Evolutionary conservation across 2,888 invertebrate genomes (phyloP).

Genomic region (Theodoxus fluviatilis): DNA sequence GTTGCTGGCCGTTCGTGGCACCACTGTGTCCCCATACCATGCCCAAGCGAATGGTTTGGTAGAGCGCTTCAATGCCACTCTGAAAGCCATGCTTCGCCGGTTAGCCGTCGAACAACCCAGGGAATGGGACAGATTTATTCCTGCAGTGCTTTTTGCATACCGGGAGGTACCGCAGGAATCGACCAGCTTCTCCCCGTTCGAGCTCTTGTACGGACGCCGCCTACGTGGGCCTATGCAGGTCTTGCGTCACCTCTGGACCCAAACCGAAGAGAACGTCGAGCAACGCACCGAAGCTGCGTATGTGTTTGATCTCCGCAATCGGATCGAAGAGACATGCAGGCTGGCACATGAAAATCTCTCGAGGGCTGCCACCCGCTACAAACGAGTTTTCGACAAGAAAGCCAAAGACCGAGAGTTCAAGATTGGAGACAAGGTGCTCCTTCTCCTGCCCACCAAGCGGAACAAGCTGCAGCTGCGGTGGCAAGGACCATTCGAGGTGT

Average conservation of each 20-base stretch:
- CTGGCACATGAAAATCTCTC: conserved; percentile 29
- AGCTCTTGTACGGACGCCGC: conserved; percentile 30
- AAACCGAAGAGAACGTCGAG: background rate
- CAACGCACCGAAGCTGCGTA: conserved; percentile 14
- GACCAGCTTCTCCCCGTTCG: conserved; percentile 30
- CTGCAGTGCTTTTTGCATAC: conserved; percentile 33
- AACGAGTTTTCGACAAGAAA: conserved; percentile 28
- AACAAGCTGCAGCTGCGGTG: conserved; percentile 34
- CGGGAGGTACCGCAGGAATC: conserved; percentile 31
- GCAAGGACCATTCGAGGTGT: conserved; percentile 29
- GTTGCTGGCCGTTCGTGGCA: background rate
- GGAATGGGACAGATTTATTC: conserved; percentile 39
- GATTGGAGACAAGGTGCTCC: conserved; percentile 29
- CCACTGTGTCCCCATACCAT: conserved; percentile 12
- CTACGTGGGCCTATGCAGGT: conserved; percentile 30
- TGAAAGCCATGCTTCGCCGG: conserved; percentile 34
- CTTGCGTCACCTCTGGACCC: conserved; percentile 25
- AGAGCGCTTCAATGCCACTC: conserved; percentile 22
- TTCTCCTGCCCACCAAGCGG: conserved; percentile 30
- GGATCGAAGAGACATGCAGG: conserved; percentile 28
- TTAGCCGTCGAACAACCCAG: conserved; percentile 33
- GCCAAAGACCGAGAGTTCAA: conserved; percentile 25
- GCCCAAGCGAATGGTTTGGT: conserved; percentile 20
- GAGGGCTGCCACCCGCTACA: conserved; percentile 19
- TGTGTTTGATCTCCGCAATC: background rate